Base-by-base conservation (phyloP, 2,888 invertebrate species). In the Bombylius discolor region DNA sequence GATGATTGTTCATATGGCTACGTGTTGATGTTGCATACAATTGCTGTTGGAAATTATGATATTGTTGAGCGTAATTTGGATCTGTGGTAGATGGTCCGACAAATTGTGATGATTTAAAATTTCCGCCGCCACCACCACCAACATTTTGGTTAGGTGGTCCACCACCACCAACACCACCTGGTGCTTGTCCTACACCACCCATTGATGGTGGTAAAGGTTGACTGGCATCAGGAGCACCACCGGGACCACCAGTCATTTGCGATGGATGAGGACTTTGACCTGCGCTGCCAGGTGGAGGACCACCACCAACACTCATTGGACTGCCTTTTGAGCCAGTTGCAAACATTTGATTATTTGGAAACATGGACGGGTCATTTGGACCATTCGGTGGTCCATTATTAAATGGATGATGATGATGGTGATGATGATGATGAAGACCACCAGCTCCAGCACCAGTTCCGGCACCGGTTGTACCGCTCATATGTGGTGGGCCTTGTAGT, bases 41-140 rank as follows among this genome's bases (percentile, higher is more conserved):
- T 74, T 93, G 93, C 73, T 94, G 94, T 71, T 94, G 94, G 79
- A 94, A 94, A 76, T 93, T 90, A 76, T 93, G 93, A 78, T 89
- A 94, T 79, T 93, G 93, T 74, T 91, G 91, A 68, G 92, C 93
- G 77, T 94, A 94, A 71, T 89, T 90, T 13, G 93, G 89, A 76
- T 94, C 93, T 50, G 87, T 85, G 58, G 91, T 88, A 36, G 85
- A 87, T 9, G 89, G 89, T 36, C 89, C 89, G 56, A 89, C 85
- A 70, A 89, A 92, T 63, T 88, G 87, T 5, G 83, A 81, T 47
- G 77, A 76, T 52, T 60, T 87, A 75, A 87, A 88, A 61, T 79
- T 82, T 48, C 77, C 76, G 14, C 72, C 75, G 13, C 55, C 55
- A n/a, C n/a, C 14, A 14, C 45, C 45, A 45, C 39, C 47, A 7